These are phyloP conservation scores for Oncorhynchus mykiss DNA, from an alignment of 2,113 vertebrate species.

Conservation along the genomic window DNA sequence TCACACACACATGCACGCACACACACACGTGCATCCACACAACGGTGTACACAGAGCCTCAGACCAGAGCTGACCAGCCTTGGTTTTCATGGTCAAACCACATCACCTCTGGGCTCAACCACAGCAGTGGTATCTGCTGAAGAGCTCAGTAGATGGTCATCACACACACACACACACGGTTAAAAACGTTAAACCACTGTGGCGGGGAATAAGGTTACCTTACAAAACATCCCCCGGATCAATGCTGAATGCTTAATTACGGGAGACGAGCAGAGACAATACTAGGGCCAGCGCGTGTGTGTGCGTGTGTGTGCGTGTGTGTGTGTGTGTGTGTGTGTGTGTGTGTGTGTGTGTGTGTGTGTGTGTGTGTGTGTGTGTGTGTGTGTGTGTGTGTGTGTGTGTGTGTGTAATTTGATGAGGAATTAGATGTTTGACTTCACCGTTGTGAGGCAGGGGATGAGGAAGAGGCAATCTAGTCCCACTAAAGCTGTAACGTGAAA, in stretches of 20 bases:
- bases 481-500: too few species aligned
- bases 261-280: constrained; percentile 50
- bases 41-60: too few species aligned
- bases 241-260: constrained; percentile 73
- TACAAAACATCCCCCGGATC: constrained; percentile 61
- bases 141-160: constrained; percentile 13
- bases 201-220: constrained; percentile 61
- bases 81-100: constrained; percentile 47
- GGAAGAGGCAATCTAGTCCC: too few species aligned
- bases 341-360: constrained; percentile 10
- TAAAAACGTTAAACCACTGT: constrained; percentile 36
- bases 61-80: constrained; percentile 29
- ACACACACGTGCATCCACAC: neutral
- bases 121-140: constrained; percentile 36
- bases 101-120: constrained; percentile 49
- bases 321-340: neutral
- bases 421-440: too few species aligned
- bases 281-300: constrained; percentile 15
- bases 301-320: neutral
- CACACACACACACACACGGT: constrained; percentile 3
- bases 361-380: constrained; percentile 4
- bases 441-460: too few species aligned
- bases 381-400: neutral
- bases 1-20: constrained; percentile 14
- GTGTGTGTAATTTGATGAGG: too few species aligned